Evolutionary conservation across 2,113 vertebrate genomes (phyloP).

Genomic region (Mystacornis crossleyi): DNA sequence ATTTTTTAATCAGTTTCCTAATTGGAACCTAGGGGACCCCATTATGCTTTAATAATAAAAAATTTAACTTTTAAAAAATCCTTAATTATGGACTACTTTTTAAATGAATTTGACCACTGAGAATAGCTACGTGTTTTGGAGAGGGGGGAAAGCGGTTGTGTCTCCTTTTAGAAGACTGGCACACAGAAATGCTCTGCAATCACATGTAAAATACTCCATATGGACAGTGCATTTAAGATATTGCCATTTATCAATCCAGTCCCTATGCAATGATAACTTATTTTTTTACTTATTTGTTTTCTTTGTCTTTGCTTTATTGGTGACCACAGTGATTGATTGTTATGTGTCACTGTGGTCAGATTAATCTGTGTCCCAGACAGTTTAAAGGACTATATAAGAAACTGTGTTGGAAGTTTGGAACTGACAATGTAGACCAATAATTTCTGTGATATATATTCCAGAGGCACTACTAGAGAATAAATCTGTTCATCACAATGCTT

Average conservation of each 20-base stretch:
- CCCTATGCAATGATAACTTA: background rate
- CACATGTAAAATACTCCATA: slow-evolving; percentile 14
- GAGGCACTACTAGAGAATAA: background rate
- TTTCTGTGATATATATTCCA: background rate
- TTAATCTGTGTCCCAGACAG: background rate
- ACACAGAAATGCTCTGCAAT: background rate
- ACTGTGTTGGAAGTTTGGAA: background rate
- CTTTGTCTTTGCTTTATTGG: background rate
- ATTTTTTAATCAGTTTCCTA: slow-evolving; percentile 68
- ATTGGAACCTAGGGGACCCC: slow-evolving; percentile 71
- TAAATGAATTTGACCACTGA: slow-evolving; percentile 36
- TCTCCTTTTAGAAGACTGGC: background rate
- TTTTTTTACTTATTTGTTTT: background rate
- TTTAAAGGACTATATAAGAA: background rate
- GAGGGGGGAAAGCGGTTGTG: fast-evolving
- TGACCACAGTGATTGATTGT: background rate
- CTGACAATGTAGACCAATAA: background rate
- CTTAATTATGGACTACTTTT: slow-evolving; percentile 69
- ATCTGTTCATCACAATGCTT: background rate
- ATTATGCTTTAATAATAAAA: slow-evolving; percentile 75
- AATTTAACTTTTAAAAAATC: slow-evolving; percentile 66
- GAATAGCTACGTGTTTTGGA: slow-evolving; percentile 5
- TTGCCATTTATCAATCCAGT: background rate
- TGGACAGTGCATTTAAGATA: background rate
- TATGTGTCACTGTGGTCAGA: background rate